These are phyloP conservation scores for Pteronura brasiliensis DNA, from an alignment of 2,113 vertebrate species.

Conservation along the genomic window DNA sequence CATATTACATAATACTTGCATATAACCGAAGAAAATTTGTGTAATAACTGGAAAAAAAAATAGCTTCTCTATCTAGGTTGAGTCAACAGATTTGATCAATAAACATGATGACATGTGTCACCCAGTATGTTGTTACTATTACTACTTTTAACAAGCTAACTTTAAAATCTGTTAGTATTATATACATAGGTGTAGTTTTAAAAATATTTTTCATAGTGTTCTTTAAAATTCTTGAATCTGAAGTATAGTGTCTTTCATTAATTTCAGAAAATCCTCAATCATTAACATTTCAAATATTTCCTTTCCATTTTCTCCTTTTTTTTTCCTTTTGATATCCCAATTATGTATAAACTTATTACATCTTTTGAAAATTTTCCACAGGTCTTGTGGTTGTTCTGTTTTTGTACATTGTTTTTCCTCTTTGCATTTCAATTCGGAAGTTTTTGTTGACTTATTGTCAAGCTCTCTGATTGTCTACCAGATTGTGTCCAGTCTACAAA, in stretches of 20 bases:
- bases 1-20: not conserved
- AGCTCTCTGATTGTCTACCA: not conserved
- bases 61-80: not conserved
- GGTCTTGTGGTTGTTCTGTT: not conserved
- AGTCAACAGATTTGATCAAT: not conserved
- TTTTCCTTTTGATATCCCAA: not conserved
- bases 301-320: not conserved
- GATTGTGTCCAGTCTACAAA: not conserved
- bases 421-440: not conserved
- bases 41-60: not conserved
- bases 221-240: not conserved
- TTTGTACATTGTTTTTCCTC: not conserved
- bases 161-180: not conserved
- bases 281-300: not conserved
- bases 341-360: not conserved
- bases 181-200: not conserved
- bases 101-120: not conserved
- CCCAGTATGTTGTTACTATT: not conserved
- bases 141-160: not conserved
- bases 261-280: not conserved
- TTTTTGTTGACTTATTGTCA: not conserved
- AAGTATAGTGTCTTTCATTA: not conserved
- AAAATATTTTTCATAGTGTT: not conserved
- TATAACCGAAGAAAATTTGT: not conserved
- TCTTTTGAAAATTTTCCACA: not conserved